Evolutionary conservation across 2,797 vertebrate species (phyloP).

Genomic region (Premnoplex brunnescens): DNA sequence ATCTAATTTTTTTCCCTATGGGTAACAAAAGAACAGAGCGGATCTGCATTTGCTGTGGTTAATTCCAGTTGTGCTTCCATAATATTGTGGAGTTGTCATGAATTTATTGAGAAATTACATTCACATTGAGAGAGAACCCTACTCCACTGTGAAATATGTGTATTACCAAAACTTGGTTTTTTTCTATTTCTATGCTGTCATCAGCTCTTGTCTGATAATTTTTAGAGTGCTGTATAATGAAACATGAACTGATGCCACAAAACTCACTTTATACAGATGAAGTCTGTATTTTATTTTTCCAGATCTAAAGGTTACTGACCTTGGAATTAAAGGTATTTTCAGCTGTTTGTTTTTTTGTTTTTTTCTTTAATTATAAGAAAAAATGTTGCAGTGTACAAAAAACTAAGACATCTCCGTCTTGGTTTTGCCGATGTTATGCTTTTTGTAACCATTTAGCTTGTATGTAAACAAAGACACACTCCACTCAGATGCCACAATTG

Average conservation of each 20-base stretch:
- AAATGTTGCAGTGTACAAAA: background rate
- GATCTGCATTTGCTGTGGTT: background rate
- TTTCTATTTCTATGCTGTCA: background rate
- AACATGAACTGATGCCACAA: background rate
- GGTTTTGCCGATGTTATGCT: conserved; percentile 31
- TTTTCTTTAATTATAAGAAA: background rate
- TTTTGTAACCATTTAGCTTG: conserved; percentile 18
- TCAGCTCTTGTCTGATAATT: background rate
- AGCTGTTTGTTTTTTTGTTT: background rate
- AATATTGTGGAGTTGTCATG: accelerated
- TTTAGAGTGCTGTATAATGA: background rate
- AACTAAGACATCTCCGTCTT: background rate
- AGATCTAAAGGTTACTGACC: background rate
- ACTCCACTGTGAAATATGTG: background rate
- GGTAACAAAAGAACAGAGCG: background rate
- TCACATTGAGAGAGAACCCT: background rate
- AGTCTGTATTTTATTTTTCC: background rate
- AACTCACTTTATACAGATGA: background rate
- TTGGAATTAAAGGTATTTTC: background rate
- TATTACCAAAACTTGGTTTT: background rate
- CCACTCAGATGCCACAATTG: conserved; percentile 16
- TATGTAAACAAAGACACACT: conserved; percentile 35
- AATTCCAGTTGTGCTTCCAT: background rate
- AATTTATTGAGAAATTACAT: background rate
- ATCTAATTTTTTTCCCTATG: background rate